Evolutionary conservation across 2,797 vertebrate species (phyloP).

Genomic region (Potorous gilbertii): DNA sequence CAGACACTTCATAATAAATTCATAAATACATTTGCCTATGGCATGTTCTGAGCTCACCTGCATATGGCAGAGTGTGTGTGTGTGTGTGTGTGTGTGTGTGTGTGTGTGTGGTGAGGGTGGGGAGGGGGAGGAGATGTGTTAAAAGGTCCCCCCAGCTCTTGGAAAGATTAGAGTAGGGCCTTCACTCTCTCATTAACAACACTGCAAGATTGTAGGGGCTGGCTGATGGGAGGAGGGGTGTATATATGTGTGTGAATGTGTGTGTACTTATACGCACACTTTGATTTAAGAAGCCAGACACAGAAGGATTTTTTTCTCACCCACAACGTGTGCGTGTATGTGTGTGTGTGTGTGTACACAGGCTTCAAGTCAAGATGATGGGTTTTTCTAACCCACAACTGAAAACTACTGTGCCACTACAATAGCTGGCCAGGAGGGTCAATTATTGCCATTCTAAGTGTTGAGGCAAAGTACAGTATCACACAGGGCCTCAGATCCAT

Average conservation of each 20-base stretch:
- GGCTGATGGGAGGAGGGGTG: not conserved
- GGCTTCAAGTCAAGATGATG: not conserved
- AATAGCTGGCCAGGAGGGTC: not conserved
- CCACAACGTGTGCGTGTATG: not conserved
- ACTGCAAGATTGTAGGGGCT: not conserved
- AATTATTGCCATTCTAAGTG: not conserved
- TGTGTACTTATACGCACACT: not conserved
- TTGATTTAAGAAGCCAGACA: not conserved
- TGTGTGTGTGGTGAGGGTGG: accelerated
- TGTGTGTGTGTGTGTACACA: not conserved
- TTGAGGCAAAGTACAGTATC: not conserved
- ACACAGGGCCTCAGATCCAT: not conserved
- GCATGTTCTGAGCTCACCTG: not conserved
- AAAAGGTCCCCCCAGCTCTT: not conserved
- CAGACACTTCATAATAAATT: constrained; percentile 75
- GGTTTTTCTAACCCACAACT: not conserved
- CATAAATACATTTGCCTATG: constrained; percentile 62
- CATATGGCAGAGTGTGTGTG: no score
- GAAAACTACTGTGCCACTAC: not conserved
- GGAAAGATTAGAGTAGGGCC: not conserved
- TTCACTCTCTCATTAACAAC: not conserved
- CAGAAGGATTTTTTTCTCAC: not conserved
- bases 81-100: not conserved
- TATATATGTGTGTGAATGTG: not conserved
- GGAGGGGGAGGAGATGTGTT: not conserved